Evolutionary conservation across 2,113 vertebrate species (phyloP).

Genomic region (Gnathonemus echidnorhynchus): DNA sequence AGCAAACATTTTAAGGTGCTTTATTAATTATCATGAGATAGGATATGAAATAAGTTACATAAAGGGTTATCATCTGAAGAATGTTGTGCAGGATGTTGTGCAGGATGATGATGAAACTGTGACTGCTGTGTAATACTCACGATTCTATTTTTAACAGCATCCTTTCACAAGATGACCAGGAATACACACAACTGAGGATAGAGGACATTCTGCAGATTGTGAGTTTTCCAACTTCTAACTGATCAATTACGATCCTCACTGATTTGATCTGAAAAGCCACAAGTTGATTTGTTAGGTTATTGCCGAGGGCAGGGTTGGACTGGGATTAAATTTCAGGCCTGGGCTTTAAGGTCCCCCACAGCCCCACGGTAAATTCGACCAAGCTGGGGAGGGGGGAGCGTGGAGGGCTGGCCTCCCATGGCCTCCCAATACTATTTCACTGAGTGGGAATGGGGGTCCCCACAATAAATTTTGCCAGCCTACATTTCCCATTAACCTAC

Average conservation of each 20-base stretch:
- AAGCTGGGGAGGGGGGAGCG: neutral
- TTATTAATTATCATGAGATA: neutral
- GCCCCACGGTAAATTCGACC: neutral
- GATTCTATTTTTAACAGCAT: slow-evolving; percentile 55
- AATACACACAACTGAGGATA: slow-evolving; percentile 81
- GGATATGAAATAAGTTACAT: neutral
- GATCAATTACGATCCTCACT: neutral
- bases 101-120: neutral
- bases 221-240: slow-evolving; percentile 41
- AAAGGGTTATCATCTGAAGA: neutral
- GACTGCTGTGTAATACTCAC: neutral
- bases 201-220: slow-evolving; percentile 86
- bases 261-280: neutral
- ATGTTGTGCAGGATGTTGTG: neutral
- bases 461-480: neutral
- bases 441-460: neutral
- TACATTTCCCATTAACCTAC: neutral
- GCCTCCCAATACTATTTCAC: neutral
- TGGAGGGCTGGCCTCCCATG: neutral
- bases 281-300: neutral
- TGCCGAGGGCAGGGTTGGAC: neutral
- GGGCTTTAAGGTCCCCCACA: neutral
- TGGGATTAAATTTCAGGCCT: neutral
- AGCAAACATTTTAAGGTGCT: slow-evolving; percentile 81
- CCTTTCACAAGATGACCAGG: slow-evolving; percentile 88